Conservation (phyloP, 2,888 invertebrate genomes). For the Tetramorium bicarinatum region DNA sequence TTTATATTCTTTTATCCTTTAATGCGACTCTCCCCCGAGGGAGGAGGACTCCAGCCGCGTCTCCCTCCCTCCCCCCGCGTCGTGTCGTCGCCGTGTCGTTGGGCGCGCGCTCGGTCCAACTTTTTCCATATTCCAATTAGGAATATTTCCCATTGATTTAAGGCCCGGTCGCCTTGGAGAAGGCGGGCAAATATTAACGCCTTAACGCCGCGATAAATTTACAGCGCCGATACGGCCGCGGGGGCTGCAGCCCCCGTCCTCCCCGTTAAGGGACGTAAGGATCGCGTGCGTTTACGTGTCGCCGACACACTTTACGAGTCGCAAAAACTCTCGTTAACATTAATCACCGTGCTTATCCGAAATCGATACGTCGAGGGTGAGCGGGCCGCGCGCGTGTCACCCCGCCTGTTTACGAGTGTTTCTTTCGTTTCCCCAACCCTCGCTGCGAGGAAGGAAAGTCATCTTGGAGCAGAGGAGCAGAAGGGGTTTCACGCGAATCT, state of each 20-base stretch:
- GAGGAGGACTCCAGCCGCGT: not conserved
- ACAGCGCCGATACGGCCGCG: slow-evolving; percentile 80
- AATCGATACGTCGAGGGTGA: slow-evolving; percentile 82
- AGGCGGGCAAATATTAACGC: slow-evolving; percentile 85
- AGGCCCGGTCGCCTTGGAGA: slow-evolving; percentile 69
- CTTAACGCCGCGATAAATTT: slow-evolving; percentile 85
- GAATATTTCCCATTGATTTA: slow-evolving; percentile 86
- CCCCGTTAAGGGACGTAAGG: slow-evolving; percentile 48
- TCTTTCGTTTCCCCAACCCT: slow-evolving; percentile 29
- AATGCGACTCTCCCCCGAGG: slow-evolving; percentile 56
- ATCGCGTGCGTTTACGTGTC: slow-evolving; percentile 73
- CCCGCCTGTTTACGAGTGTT: slow-evolving; percentile 78
- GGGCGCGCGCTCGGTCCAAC: slow-evolving; percentile 76
- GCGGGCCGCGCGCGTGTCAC: slow-evolving; percentile 58
- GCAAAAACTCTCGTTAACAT: slow-evolving; percentile 85
- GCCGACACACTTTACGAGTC: slow-evolving; percentile 84
- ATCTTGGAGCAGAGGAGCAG: not conserved
- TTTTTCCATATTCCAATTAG: slow-evolving; percentile 87
- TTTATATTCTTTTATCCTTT: slow-evolving; percentile 81
- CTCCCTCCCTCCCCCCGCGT: slow-evolving; percentile 32
- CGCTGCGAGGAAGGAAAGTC: slow-evolving; percentile 12
- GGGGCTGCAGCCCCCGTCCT: not conserved
- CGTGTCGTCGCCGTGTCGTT: slow-evolving; percentile 69
- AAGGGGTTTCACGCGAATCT: not conserved
- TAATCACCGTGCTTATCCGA: slow-evolving; percentile 84